Conservation (phyloP, 2,797 vertebrate genomes). For the Hylomyscus alleni region DNA sequence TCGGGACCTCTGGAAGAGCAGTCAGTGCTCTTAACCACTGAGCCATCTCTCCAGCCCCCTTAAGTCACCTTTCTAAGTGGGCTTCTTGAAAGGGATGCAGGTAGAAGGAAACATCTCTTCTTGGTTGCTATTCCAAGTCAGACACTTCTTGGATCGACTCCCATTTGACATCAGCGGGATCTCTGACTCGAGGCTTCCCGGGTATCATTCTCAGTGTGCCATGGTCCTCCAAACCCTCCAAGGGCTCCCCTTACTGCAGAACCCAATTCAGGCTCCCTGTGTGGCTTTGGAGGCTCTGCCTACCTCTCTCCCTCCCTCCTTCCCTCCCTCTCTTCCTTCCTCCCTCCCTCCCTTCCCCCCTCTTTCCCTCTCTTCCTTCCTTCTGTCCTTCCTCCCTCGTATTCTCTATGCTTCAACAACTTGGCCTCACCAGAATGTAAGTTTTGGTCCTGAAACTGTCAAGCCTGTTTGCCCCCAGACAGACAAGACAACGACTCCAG, state of each 20-base stretch:
- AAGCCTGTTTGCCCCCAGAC: neutral
- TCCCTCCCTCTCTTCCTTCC: neutral
- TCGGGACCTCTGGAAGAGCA: no score
- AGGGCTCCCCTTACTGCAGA: rapidly evolving
- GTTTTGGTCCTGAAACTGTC: neutral
- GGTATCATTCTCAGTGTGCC: neutral
- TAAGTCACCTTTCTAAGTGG: neutral
- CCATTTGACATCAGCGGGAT: neutral
- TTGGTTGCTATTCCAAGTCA: neutral
- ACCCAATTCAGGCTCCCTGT: neutral
- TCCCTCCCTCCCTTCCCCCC: no score
- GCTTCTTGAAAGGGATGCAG: neutral
- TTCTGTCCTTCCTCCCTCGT: no score
- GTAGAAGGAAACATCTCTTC: neutral
- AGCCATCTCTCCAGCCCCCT: no score
- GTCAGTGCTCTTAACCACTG: no score
- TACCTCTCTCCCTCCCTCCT: no score
- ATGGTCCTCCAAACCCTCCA: neutral
- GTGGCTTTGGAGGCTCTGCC: neutral
- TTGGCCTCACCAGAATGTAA: neutral
- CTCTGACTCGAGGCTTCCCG: neutral
- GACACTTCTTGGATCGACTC: neutral
- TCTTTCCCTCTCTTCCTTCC: rapidly evolving
- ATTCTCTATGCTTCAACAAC: neutral
- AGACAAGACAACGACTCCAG: neutral